phyloP scores from a whole-genome alignment of 2,888 invertebrate genomes.

The Seira sanloemensis region DNA sequence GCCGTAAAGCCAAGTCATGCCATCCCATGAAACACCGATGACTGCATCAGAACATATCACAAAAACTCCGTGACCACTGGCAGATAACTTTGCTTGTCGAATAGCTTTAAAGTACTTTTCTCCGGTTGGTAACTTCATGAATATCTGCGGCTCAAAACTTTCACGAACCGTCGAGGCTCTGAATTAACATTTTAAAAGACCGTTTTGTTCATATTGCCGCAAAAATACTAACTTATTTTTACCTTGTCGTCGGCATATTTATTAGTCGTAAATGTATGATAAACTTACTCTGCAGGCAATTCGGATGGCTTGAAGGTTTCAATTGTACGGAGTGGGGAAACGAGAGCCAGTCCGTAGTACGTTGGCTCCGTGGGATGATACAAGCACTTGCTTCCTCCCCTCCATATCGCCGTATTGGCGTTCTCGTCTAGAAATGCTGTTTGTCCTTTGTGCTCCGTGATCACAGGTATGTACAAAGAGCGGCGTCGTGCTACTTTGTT shows the following conservation, averaged over 20 bases:
- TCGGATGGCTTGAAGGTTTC: slow-evolving; percentile 27
- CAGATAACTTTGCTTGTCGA: slow-evolving; percentile 24
- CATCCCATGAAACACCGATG: slow-evolving; percentile 38
- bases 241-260: too few species aligned
- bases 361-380: not conserved
- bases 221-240: too few species aligned
- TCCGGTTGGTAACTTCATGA: not conserved
- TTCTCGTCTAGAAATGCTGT: not conserved
- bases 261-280: too few species aligned
- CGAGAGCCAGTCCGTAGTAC: slow-evolving; percentile 27
- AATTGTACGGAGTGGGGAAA: slow-evolving; percentile 26
- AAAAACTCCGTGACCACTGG: slow-evolving; percentile 29
- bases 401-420: not conserved
- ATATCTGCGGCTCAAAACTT: slow-evolving; percentile 15
- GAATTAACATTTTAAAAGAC: too few species aligned
- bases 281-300: not conserved
- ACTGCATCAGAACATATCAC: slow-evolving; percentile 33
- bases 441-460: slow-evolving; percentile 23
- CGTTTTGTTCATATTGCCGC: too few species aligned
- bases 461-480: not conserved
- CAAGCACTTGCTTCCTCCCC: slow-evolving; percentile 6
- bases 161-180: too few species aligned
- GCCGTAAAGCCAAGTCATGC: slow-evolving; percentile 30
- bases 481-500: not conserved
- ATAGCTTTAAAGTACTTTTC: not conserved